phyloP scores from a whole-genome alignment of 1,140 invertebrate genomes.

The Aphaenogaster ashmeadi region DNA sequence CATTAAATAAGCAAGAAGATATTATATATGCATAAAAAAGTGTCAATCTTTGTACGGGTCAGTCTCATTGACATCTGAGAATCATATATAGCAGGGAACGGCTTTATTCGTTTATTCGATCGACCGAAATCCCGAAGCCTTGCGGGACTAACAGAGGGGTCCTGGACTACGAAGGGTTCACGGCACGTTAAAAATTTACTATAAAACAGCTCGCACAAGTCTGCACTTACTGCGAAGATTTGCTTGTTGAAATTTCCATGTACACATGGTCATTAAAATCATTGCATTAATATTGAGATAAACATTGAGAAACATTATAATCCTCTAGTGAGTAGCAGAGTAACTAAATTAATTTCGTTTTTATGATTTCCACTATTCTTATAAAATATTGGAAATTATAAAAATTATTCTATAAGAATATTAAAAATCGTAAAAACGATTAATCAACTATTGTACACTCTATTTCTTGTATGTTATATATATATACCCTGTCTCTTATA shows the following conservation, averaged over 20 bases:
- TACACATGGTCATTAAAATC: slow-evolving; percentile 26
- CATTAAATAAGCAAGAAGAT: not conserved
- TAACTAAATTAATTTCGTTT: not conserved
- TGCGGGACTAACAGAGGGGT: slow-evolving; percentile 75
- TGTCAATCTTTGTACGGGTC: slow-evolving; percentile 67
- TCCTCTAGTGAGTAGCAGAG: not conserved
- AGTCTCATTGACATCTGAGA: slow-evolving; percentile 65
- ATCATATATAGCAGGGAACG: slow-evolving; percentile 68
- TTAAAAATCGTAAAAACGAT: not conserved
- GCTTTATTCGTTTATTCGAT: slow-evolving; percentile 78
- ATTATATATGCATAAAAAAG: slow-evolving; percentile 28
- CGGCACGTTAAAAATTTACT: slow-evolving; percentile 76
- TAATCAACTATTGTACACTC: not conserved
- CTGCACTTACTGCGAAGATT: slow-evolving; percentile 75
- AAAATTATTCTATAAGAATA: not conserved
- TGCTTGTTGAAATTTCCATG: slow-evolving; percentile 51
- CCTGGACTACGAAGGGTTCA: slow-evolving; percentile 73
- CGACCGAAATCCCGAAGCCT: slow-evolving; percentile 74
- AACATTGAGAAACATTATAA: slow-evolving; percentile 41
- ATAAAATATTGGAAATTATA: too few species aligned
- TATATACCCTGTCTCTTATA: too few species aligned
- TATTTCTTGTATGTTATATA: not conserved
- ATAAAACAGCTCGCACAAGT: slow-evolving; percentile 77
- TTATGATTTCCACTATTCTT: too few species aligned
- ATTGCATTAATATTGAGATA: not conserved